phyloP scores from a whole-genome alignment of 1,140 invertebrate species.

The Drosophila nebulosa region DNA sequence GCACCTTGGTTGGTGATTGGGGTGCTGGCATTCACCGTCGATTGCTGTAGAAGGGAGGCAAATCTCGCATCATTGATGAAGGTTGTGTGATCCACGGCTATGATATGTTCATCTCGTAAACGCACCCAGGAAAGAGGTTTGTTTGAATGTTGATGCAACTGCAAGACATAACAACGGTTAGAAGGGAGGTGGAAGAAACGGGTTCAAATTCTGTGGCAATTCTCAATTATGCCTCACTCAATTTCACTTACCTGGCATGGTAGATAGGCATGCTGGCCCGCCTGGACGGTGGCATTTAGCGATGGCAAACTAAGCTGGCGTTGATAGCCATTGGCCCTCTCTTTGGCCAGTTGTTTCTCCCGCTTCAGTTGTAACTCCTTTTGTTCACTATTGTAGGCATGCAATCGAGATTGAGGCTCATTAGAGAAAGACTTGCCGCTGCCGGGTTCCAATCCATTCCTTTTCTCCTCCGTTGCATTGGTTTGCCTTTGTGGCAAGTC shows the following conservation, averaged over 20 bases:
- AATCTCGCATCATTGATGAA: slow-evolving; percentile 95
- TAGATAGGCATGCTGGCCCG: slow-evolving; percentile 91
- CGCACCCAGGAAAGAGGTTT: slow-evolving; percentile 96
- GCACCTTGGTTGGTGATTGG: not conserved
- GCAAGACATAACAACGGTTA: slow-evolving; percentile 7
- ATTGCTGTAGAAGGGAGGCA: slow-evolving; percentile 88
- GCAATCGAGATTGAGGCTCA: slow-evolving; percentile 37
- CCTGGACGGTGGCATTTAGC: slow-evolving; percentile 89
- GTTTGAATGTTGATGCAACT: slow-evolving; percentile 82
- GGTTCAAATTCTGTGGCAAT: slow-evolving; percentile 6
- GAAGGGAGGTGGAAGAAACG: not conserved
- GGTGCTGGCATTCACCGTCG: slow-evolving; percentile 13
- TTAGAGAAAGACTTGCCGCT: slow-evolving; percentile 9
- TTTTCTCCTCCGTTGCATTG: slow-evolving; percentile 13
- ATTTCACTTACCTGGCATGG: slow-evolving; percentile 87
- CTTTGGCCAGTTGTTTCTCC: slow-evolving; percentile 62
- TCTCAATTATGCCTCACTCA: slow-evolving; percentile 51
- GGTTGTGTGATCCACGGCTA: slow-evolving; percentile 90
- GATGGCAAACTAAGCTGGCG: slow-evolving; percentile 57
- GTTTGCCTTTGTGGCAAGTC: slow-evolving; percentile 51
- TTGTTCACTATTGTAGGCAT: slow-evolving; percentile 68
- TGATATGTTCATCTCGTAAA: slow-evolving; percentile 92
- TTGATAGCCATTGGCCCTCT: slow-evolving; percentile 39
- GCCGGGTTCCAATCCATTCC: slow-evolving; percentile 17
- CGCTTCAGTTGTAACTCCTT: slow-evolving; percentile 56